Evolutionary conservation across 1,140 invertebrate genomes (phyloP).

Genomic region (Ptiloglossa arizonensis): DNA sequence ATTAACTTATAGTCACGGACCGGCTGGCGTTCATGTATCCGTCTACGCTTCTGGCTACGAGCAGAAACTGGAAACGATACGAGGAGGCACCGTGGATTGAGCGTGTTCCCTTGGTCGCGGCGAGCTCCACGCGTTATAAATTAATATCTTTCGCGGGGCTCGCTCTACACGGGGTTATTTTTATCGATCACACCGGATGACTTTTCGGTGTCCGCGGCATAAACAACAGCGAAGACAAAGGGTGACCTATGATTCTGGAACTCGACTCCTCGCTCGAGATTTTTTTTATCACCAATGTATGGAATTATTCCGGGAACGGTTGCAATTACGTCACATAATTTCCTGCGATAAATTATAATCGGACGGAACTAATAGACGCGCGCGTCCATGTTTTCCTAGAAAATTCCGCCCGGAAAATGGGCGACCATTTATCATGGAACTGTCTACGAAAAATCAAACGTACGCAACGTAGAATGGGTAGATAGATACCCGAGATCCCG

Average conservation of each 20-base stretch:
- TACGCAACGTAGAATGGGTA: not conserved
- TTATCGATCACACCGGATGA: too few species aligned
- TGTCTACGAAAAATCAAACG: constrained; percentile 8
- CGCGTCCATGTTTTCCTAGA: not conserved
- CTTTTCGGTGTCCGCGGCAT: not conserved
- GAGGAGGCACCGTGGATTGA: not conserved
- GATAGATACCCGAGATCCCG: not conserved
- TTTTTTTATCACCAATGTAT: constrained; percentile 13
- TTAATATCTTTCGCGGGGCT: too few species aligned
- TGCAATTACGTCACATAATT: not conserved
- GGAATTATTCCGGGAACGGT: not conserved
- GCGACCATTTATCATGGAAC: constrained; percentile 3
- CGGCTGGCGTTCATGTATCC: constrained; percentile 19
- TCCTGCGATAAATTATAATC: not conserved
- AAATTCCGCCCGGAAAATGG: not conserved
- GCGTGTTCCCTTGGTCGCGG: not conserved
- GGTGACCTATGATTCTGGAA: not conserved
- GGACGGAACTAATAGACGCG: not conserved
- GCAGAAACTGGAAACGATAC: constrained; percentile 36
- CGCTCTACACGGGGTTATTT: too few species aligned
- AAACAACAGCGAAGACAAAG: not conserved
- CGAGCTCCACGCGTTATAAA: not conserved
- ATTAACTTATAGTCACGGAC: constrained; percentile 45
- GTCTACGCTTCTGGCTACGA: not conserved
- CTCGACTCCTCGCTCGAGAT: not conserved